A percentile compares a stretch with the other conserved stretches of the same genome.
Evolutionary conservation across 2,113 vertebrate genomes (phyloP).

Genomic region (Podiceps cristatus): DNA sequence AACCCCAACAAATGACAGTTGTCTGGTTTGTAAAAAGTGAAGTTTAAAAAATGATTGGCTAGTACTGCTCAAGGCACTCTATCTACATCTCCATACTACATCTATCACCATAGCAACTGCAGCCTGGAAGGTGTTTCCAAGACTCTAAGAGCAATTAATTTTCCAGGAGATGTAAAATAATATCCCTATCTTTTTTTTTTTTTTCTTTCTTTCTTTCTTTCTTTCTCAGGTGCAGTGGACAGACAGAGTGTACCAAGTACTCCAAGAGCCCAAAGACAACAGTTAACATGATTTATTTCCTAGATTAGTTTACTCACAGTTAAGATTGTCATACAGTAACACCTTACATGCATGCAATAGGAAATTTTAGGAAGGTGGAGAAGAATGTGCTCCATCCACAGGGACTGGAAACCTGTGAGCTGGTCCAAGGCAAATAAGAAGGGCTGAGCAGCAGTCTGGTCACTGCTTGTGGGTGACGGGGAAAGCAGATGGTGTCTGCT

Average conservation of each 20-base stretch:
- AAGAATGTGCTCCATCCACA: not conserved
- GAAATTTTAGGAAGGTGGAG: not conserved
- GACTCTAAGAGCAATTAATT: constrained; percentile 29
- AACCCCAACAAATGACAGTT: not conserved
- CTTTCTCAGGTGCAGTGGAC: not conserved
- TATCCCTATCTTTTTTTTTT: not conserved
- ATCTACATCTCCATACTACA: not conserved
- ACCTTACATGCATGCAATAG: rapidly evolving
- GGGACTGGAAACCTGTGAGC: not conserved
- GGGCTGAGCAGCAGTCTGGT: not conserved
- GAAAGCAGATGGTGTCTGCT: not conserved
- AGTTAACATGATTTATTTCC: not conserved
- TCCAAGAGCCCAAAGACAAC: not conserved
- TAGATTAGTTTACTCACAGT: not conserved
- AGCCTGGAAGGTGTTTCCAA: constrained; percentile 34
- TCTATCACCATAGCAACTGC: constrained; percentile 59
- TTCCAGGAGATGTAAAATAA: not conserved
- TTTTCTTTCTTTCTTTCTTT: not conserved
- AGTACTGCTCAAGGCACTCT: not conserved
- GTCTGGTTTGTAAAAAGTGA: not conserved
- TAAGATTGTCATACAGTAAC: not conserved
- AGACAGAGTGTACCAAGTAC: not conserved
- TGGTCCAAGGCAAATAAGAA: not conserved
- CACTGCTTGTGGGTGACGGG: rapidly evolving
- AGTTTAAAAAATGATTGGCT: not conserved